Evolutionary conservation across 2,888 invertebrate genomes (phyloP), one percentile per base, ranked within the genome.

Genomic region (Drosophila aldrichi): DNA sequence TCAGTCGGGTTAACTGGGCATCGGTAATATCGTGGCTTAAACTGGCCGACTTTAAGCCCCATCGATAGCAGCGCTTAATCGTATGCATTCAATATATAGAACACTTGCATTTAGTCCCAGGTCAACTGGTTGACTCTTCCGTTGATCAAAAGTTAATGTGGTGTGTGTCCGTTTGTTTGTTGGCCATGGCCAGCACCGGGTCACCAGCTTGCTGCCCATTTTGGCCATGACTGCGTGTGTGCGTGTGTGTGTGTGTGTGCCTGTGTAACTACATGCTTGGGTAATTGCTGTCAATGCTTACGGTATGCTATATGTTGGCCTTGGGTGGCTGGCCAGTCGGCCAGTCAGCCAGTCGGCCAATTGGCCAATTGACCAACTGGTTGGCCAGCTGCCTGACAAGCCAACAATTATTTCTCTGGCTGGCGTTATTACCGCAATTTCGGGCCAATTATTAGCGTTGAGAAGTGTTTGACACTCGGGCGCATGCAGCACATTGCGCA

Each of bases 391-490:
- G 56, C 43, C 65, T 66, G 59, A 22, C 61, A 61, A 69, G 62
- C 65, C 61, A 68, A 61, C 82, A 87, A 82, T 74, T 84, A 84
- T 76, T 79, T 46, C 77, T 75, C 73, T 71, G 75, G 72, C 77
- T 81, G 70, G 76, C 74, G 69, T 74, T 76, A 76, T 76, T 70
- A 70, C 46, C 77, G 59, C 52, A 64, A 81, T 89, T 79, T 77
- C 70, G 64, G 67, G 69, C 65, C 79, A 84, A 72, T 81, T 90
- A 84, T 82, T 79, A 78, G 70, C 79, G 77, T 61, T 55, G 57
- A 44, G 55, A 79, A 63, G 62, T 62, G 62, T 46, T 56, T 73
- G 61, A 59, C 70, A 62, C 62, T 40, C 44, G 54, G 14, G 36
- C 60, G 59, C 48, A 36, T 25, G 25, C 57, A 46, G n/a, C 22